Conservation (phyloP, 2,113 vertebrate genomes). For the Callithrix jacchus region DNA sequence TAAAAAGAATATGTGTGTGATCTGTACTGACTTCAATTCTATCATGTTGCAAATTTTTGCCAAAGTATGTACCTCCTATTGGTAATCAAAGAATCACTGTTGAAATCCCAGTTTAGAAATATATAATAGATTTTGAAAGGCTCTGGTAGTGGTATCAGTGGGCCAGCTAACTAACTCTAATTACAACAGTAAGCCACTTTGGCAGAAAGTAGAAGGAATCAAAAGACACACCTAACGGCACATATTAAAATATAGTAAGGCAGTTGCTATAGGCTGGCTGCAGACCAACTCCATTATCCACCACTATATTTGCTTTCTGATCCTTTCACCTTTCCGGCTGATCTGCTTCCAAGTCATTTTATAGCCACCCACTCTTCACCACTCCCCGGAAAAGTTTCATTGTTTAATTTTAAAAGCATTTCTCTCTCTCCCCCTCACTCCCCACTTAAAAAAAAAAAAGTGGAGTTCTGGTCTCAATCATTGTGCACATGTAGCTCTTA, state of each 20-base stretch:
- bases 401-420: slow-evolving; percentile 30
- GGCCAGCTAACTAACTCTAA: not conserved
- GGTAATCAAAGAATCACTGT: not conserved
- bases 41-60: not conserved
- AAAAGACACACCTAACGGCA: not conserved
- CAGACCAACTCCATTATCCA: not conserved
- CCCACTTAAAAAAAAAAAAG: not conserved
- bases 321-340: not conserved
- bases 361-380: not conserved
- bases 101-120: not conserved
- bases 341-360: slow-evolving; percentile 34
- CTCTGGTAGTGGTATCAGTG: not conserved
- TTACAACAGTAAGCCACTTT: not conserved
- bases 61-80: not conserved
- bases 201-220: not conserved
- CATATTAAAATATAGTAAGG: not conserved
- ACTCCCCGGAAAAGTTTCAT: not conserved
- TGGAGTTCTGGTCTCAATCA: not conserved
- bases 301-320: not conserved
- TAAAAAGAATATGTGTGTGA: not conserved
- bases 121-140: not conserved
- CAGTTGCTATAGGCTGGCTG: not conserved
- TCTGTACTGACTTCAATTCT: not conserved
- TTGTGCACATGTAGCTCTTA: not conserved
- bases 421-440: not conserved